A percentile compares a stretch with the other conserved stretches of the same genome.
These are phyloP conservation scores for Drosophila kikkawai DNA, from an alignment of 1,140 invertebrate species.

Conservation along the genomic window DNA sequence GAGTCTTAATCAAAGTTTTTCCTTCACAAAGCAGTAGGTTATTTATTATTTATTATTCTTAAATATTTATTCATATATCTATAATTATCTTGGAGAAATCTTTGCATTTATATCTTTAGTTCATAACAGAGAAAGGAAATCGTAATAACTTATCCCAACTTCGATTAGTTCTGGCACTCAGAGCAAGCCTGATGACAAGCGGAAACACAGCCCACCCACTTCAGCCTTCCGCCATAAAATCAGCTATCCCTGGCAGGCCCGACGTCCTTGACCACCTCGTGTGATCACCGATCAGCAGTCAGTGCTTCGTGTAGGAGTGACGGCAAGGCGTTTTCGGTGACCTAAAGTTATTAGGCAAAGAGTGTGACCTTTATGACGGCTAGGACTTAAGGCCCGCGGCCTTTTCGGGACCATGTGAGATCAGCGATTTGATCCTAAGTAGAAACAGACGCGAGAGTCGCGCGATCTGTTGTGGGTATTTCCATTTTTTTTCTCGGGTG, in stretches of 20 bases:
- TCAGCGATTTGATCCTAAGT: constrained; percentile 51
- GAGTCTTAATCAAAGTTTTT: neutral
- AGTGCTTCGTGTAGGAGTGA: constrained; percentile 81
- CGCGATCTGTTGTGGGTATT: constrained; percentile 57
- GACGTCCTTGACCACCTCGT: constrained; percentile 23
- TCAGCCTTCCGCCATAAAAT: constrained; percentile 36
- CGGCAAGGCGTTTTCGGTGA: constrained; percentile 73
- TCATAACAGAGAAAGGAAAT: neutral
- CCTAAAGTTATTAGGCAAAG: constrained; percentile 80
- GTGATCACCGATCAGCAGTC: constrained; percentile 59
- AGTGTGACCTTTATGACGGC: constrained; percentile 65
- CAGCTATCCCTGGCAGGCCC: constrained; percentile 20
- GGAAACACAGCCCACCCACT: constrained; percentile 28
- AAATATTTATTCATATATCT: no score
- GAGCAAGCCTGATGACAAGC: constrained; percentile 31
- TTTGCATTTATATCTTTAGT: no score
- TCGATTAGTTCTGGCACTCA: constrained; percentile 43
- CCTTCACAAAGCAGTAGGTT: neutral
- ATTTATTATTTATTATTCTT: neutral
- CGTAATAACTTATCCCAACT: neutral
- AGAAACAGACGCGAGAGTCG: constrained; percentile 67
- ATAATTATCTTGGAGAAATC: no score
- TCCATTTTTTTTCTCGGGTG: constrained; percentile 29
- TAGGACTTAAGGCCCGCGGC: constrained; percentile 5
- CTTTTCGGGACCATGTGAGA: constrained; percentile 33